phyloP scores from a whole-genome alignment of 2,888 invertebrate species.

The Caenorhabditis zanzibari region DNA sequence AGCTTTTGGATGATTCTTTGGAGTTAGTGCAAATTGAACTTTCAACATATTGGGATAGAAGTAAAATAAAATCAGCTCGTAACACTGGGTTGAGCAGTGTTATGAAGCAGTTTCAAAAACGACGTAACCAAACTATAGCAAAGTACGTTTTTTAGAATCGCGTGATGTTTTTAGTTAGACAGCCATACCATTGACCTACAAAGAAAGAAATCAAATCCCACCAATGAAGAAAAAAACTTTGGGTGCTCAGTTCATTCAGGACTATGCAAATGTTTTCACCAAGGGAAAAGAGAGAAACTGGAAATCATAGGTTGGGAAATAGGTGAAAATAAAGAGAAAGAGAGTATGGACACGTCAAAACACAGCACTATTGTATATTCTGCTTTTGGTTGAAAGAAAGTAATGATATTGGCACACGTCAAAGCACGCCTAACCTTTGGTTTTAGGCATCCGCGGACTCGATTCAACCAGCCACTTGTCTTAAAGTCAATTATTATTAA shows the following conservation, averaged over 20 bases:
- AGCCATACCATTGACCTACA: constrained; percentile 57
- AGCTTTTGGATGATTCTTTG: constrained; percentile 8
- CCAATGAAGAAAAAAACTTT: constrained; percentile 55
- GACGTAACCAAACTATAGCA: constrained; percentile 61
- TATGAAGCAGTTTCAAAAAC: constrained; percentile 21
- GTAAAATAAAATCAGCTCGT: constrained; percentile 38
- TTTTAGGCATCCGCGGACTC: constrained; percentile 60
- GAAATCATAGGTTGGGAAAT: constrained; percentile 64
- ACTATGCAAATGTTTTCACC: constrained; percentile 58
- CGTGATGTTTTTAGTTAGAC: constrained; percentile 63
- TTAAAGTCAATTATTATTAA: constrained; percentile 59
- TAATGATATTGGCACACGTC: constrained; percentile 65
- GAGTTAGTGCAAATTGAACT: constrained; percentile 59
- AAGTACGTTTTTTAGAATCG: constrained; percentile 51
- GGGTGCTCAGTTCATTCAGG: constrained; percentile 58
- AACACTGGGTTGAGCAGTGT: constrained; percentile 9
- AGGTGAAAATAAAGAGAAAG: constrained; percentile 64
- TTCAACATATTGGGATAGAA: constrained; percentile 58
- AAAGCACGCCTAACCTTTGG: constrained; percentile 70
- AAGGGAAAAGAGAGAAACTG: constrained; percentile 47
- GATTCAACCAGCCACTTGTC: constrained; percentile 65
- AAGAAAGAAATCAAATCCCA: constrained; percentile 61
- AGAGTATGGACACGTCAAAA: constrained; percentile 69
- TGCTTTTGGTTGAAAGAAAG: constrained; percentile 47
- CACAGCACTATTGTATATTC: constrained; percentile 67